phyloP scores from a whole-genome alignment of 1,140 invertebrate species.

The Caenorhabditis tropicalis region DNA sequence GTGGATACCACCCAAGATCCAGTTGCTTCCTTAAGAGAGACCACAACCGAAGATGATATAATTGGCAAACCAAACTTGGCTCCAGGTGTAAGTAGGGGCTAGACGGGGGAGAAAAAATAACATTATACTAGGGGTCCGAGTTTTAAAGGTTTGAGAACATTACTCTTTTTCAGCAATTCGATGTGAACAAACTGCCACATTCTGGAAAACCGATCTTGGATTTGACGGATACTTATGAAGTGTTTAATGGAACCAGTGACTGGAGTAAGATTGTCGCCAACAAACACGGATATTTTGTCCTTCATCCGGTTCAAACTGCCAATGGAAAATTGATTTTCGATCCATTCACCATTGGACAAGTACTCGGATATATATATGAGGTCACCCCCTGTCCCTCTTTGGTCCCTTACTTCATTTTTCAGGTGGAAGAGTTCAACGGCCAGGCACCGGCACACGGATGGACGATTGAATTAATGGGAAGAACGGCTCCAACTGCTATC shows the following conservation, averaged over 20 bases:
- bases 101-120: no score
- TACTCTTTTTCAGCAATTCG: no score
- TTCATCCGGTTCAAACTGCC: neutral
- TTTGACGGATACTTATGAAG: neutral
- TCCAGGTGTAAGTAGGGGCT: no score
- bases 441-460: neutral
- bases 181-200: no score
- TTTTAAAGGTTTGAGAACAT: no score
- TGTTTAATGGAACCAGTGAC: neutral
- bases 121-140: no score
- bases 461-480: neutral
- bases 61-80: no score
- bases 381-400: neutral
- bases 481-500: neutral
- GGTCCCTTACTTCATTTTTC: neutral
- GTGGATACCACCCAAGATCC: no score
- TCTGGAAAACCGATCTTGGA: slow-evolving; percentile 43
- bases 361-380: neutral
- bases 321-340: neutral
- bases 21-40: no score
- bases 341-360: neutral
- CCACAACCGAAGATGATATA: no score
- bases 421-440: neutral
- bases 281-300: neutral
- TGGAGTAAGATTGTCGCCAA: neutral